These are phyloP conservation scores for Pundamilia nyererei DNA, from an alignment of 2,113 vertebrate species.

Conservation along the genomic window DNA sequence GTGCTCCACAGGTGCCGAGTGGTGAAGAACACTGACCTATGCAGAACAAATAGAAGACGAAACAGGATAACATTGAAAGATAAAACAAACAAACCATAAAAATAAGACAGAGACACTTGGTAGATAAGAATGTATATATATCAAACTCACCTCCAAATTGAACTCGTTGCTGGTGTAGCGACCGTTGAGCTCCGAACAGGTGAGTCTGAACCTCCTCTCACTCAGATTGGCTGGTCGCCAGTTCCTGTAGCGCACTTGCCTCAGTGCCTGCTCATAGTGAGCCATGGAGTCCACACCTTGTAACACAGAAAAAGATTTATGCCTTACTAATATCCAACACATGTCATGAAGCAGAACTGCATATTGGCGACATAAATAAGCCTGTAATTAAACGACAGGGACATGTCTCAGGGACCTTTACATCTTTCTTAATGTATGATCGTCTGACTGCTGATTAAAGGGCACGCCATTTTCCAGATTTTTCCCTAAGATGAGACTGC, in stretches of 20 bases:
- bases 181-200: constrained; percentile 94
- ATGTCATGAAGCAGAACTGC: not conserved
- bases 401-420: not conserved
- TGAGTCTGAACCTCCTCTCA: constrained; percentile 82
- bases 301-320: not conserved
- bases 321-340: not conserved
- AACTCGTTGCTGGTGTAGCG: constrained; percentile 94
- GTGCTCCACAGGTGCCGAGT: constrained; percentile 76
- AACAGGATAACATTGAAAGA: not conserved
- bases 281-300: constrained; percentile 90
- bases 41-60: not conserved
- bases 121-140: not conserved
- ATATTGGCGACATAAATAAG: not conserved
- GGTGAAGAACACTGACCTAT: constrained; percentile 87
- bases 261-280: constrained; percentile 86
- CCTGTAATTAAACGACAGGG: not conserved
- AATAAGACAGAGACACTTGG: not conserved
- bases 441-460: not conserved
- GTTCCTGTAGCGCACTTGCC: constrained; percentile 83
- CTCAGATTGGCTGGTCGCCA: constrained; percentile 72
- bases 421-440: not conserved
- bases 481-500: not conserved
- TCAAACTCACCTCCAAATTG: constrained; percentile 78
- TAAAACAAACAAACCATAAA: not conserved
- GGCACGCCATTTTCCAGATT: not conserved